Evolutionary conservation across 2,797 vertebrate genomes (phyloP).

Genomic region (Megalops cyprinoides): DNA sequence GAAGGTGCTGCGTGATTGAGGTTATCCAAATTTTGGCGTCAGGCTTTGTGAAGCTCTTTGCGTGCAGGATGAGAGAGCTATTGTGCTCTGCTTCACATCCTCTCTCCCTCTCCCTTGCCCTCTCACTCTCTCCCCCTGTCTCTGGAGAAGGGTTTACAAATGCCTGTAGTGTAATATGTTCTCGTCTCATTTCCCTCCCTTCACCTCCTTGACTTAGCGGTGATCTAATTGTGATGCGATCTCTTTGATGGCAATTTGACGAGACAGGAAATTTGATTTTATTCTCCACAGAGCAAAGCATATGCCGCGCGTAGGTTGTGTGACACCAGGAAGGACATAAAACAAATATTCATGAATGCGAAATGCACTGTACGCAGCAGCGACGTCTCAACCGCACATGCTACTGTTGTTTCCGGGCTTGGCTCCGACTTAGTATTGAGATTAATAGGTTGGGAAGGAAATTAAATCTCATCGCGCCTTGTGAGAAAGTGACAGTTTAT

Average conservation of each 20-base stretch:
- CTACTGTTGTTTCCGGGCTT: not conserved
- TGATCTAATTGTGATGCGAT: slow-evolving; percentile 89
- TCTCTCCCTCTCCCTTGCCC: not conserved
- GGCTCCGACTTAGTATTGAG: slow-evolving; percentile 1
- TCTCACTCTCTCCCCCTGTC: not conserved
- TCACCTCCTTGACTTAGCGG: slow-evolving; percentile 83
- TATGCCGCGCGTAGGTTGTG: not conserved
- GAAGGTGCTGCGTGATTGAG: not conserved
- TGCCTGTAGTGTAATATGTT: slow-evolving; percentile 73
- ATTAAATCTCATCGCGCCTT: not conserved
- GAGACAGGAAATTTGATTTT: slow-evolving; percentile 93
- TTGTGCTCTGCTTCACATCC: too few relatives aligned
- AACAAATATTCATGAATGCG: not conserved
- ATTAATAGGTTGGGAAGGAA: not conserved
- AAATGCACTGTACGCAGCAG: not conserved
- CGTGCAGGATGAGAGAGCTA: too few relatives aligned
- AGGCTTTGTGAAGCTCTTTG: too few relatives aligned
- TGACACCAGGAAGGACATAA: not conserved
- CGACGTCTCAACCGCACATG: not conserved
- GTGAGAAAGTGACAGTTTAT: slow-evolving; percentile 7
- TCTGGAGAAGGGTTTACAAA: slow-evolving; percentile 24
- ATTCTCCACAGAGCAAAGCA: slow-evolving; percentile 84
- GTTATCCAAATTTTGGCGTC: too few relatives aligned
- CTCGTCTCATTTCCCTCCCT: slow-evolving; percentile 77
- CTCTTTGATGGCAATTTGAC: slow-evolving; percentile 91